Conservation (phyloP, 2,113 vertebrate genomes). For the Rhynchomys soricoides region DNA sequence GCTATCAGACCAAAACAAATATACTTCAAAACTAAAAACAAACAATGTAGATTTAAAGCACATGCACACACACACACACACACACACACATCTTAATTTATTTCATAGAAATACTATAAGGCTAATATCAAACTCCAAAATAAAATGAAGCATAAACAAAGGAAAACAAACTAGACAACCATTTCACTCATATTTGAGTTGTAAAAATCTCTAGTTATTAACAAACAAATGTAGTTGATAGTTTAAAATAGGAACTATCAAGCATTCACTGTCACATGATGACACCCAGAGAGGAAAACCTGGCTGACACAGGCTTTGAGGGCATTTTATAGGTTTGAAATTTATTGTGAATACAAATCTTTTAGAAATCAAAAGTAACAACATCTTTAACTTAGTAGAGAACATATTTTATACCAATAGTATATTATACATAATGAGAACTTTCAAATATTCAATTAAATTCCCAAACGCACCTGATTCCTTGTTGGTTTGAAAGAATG, state of each 20-base stretch:
- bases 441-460: slow-evolving; percentile 33
- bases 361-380: slow-evolving; percentile 19
- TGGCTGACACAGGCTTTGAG: background rate
- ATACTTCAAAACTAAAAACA: background rate
- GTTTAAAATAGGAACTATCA: background rate
- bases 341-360: background rate
- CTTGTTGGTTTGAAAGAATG: background rate
- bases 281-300: background rate
- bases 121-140: background rate
- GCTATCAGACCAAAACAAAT: background rate
- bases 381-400: background rate
- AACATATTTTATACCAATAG: background rate
- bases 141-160: background rate
- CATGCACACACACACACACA: background rate
- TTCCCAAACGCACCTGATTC: background rate
- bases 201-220: background rate
- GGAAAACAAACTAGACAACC: background rate
- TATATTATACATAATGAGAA: background rate
- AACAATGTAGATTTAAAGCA: background rate
- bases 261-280: background rate
- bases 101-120: background rate
- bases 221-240: background rate
- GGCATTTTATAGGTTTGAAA: background rate
- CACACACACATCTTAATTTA: background rate
- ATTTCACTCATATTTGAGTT: background rate